These are phyloP conservation scores for Deladenus siricidicola DNA, from an alignment of 2,888 invertebrate species.

Conservation along the genomic window DNA sequence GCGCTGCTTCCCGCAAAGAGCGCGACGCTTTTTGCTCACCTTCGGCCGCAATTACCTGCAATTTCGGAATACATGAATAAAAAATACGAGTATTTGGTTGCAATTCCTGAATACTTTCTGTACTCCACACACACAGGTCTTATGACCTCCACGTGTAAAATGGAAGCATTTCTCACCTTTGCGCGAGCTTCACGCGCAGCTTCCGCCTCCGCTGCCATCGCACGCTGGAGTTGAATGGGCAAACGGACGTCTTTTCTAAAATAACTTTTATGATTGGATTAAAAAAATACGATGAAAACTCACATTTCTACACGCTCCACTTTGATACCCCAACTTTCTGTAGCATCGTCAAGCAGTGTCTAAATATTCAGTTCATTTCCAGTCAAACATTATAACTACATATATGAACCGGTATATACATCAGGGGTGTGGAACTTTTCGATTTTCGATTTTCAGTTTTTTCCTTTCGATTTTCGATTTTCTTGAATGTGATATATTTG, in stretches of 20 bases:
- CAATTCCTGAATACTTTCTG: slow-evolving; percentile 68
- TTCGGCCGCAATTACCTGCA: slow-evolving; percentile 8
- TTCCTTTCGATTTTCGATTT: too few species aligned
- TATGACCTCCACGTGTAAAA: not conserved
- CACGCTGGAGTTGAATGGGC: slow-evolving; percentile 81
- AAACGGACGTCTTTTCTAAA: slow-evolving; percentile 68
- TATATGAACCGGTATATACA: not conserved
- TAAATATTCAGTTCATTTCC: slow-evolving; percentile 11
- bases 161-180: slow-evolving; percentile 2
- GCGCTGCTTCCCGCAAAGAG: slow-evolving; percentile 7
- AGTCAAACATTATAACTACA: not conserved
- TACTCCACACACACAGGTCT: slow-evolving; percentile 92
- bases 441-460: too few species aligned
- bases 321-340: slow-evolving; percentile 55
- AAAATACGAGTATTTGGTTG: not conserved
- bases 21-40: slow-evolving; percentile 12
- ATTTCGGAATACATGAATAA: not conserved
- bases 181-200: slow-evolving; percentile 63
- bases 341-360: slow-evolving; percentile 55
- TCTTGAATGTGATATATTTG: too few species aligned
- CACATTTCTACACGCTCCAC: slow-evolving; percentile 88
- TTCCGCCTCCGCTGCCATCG: slow-evolving; percentile 92
- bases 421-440: not conserved
- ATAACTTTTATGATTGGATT: slow-evolving; percentile 7
- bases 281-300: slow-evolving; percentile 54